A percentile compares a stretch with the other conserved stretches of the same genome.
phyloP scores from a whole-genome alignment of 2,113 vertebrate species.

The Daubentonia madagascariensis region DNA sequence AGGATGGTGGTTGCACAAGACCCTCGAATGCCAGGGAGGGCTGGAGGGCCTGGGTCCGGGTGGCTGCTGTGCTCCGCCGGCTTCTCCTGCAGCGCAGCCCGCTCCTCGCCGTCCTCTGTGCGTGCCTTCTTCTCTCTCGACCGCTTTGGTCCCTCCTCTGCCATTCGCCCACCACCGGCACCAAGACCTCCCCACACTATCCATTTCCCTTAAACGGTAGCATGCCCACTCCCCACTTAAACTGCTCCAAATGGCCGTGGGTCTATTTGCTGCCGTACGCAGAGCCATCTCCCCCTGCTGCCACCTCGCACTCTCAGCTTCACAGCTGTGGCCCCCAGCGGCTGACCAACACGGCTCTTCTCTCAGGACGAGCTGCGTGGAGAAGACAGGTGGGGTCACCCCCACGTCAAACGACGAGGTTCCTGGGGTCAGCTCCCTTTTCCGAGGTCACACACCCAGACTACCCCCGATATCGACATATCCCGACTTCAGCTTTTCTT shows the following conservation, averaged over 20 bases:
- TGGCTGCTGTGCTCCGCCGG: background rate
- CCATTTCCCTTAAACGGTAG: too few species aligned
- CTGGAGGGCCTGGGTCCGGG: background rate
- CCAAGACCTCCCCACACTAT: background rate
- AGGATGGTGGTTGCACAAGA: background rate
- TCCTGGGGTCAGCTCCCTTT: background rate
- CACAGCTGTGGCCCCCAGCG: too few species aligned
- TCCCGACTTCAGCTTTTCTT: background rate
- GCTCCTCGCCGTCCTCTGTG: fast-evolving
- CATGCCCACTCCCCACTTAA: background rate
- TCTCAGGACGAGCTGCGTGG: background rate
- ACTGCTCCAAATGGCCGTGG: fast-evolving
- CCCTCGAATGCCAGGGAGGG: background rate
- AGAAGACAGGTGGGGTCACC: background rate
- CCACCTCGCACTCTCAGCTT: background rate
- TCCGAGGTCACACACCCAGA: background rate
- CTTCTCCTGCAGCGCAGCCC: too few species aligned
- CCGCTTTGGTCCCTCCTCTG: background rate
- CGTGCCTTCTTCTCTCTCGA: fast-evolving
- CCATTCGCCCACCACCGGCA: background rate
- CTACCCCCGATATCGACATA: background rate
- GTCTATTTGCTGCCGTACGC: background rate
- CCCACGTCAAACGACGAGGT: background rate
- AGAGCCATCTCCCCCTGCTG: fast-evolving
- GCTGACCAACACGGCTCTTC: too few species aligned